Conservation (phyloP, 2,888 invertebrate species). For the Vanessa cardui region DNA sequence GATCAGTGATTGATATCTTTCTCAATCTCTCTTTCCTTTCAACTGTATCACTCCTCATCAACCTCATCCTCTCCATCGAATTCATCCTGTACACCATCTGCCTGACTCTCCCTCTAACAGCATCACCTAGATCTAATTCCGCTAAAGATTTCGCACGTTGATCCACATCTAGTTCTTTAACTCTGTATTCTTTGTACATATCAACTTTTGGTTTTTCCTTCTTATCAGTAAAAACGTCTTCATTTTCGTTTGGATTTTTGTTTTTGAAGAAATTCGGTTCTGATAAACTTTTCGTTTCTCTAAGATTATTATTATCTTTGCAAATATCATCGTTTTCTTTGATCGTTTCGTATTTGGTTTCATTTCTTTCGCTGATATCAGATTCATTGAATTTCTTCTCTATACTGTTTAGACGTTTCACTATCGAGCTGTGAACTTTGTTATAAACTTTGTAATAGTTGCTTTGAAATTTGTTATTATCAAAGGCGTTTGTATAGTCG, state of each 20-base stretch:
- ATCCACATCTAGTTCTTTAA: conserved; percentile 38
- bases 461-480: too few species aligned
- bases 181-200: conserved; percentile 22
- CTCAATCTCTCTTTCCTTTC: conserved; percentile 59
- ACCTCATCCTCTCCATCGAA: conserved; percentile 53
- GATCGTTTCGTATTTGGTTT: not conserved
- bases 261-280: not conserved
- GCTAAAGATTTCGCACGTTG: conserved; percentile 55
- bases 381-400: conserved; percentile 11
- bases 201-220: conserved; percentile 4
- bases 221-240: not conserved
- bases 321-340: not conserved
- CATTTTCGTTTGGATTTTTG: not conserved
- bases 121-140: conserved; percentile 60
- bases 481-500: too few species aligned
- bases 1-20: conserved; percentile 62
- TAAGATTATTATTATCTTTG: not conserved
- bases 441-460: conserved; percentile 17
- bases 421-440: conserved; percentile 17
- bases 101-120: conserved; percentile 59
- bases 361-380: not conserved
- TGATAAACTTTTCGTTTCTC: not conserved
- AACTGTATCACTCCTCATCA: conserved; percentile 51
- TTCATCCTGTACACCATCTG: conserved; percentile 60
- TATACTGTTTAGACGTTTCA: conserved; percentile 17